Evolutionary conservation across 2,888 invertebrate species (phyloP).

Genomic region (Cyaniris semiargus): DNA sequence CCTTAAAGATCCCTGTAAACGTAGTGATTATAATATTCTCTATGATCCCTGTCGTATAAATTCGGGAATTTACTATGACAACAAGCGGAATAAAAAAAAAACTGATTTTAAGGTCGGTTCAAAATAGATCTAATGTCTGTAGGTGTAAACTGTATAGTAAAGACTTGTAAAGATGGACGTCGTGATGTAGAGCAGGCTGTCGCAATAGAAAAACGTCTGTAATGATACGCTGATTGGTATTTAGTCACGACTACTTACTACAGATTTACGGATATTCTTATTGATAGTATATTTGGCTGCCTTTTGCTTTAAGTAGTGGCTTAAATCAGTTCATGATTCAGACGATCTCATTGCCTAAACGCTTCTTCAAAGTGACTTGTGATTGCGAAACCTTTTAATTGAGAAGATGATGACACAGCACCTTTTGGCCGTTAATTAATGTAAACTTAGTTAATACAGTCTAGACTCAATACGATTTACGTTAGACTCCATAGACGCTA

Average conservation of each 20-base stretch:
- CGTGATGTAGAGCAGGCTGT: slow-evolving; percentile 50
- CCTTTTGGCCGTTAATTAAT: background rate
- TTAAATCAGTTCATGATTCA: background rate
- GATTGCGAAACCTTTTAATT: background rate
- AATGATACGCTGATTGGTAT: slow-evolving; percentile 57
- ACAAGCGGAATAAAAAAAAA: no score
- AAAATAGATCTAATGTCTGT: no score
- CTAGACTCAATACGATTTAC: no score
- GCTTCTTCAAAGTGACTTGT: background rate
- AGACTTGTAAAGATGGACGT: slow-evolving; percentile 16
- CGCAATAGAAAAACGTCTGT: slow-evolving; percentile 52
- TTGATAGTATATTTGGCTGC: background rate
- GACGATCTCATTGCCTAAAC: background rate
- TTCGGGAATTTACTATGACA: no score
- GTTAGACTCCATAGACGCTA: no score
- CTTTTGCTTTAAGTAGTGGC: background rate
- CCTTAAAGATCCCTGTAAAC: no score
- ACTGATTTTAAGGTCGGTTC: no score
- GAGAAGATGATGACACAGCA: background rate
- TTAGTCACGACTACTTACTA: slow-evolving; percentile 43
- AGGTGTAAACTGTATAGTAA: background rate
- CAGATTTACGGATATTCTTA: background rate
- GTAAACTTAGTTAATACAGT: no score
- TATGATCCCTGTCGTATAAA: no score
- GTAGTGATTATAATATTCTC: no score